Percentiles rank a stretch among this genome's conserved stretches.
phyloP scores from a whole-genome alignment of 2,113 vertebrate genomes.

The Eubucco bourcierii region DNA sequence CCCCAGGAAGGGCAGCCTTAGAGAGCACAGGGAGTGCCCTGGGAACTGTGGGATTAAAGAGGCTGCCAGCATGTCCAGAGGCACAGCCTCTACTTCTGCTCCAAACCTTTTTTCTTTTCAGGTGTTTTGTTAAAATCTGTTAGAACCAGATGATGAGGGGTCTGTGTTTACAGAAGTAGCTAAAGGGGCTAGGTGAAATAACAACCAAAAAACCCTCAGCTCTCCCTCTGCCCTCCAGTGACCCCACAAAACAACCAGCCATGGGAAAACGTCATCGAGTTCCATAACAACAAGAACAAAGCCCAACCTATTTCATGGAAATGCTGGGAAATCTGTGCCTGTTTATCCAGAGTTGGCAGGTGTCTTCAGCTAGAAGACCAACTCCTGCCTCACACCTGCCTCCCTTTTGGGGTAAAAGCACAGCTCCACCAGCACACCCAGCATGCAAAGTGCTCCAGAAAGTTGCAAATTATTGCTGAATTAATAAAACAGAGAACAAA shows the following conservation, averaged over 20 bases:
- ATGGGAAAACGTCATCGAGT: neutral
- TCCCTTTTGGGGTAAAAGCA: neutral
- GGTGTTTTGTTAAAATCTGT: neutral
- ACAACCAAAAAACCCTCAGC: neutral
- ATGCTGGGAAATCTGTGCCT: neutral
- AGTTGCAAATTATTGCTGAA: neutral
- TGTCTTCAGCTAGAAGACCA: neutral
- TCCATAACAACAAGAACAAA: neutral
- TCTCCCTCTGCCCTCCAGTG: neutral
- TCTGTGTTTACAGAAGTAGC: neutral
- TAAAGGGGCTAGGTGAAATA: neutral
- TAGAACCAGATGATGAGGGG: neutral
- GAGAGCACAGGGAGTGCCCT: neutral
- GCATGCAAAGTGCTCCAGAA: neutral
- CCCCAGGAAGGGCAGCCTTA: no score
- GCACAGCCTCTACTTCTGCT: neutral
- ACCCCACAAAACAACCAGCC: neutral
- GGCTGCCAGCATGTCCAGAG: neutral
- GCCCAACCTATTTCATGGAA: neutral
- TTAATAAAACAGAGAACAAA: neutral
- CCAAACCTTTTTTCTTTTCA: neutral
- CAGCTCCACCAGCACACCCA: rapidly evolving
- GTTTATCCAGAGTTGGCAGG: neutral
- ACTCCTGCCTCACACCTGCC: neutral
- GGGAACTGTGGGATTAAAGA: neutral